A percentile compares a stretch with the other conserved stretches of the same genome.
phyloP scores from a whole-genome alignment of 2,888 invertebrate genomes.

The Eristalis tenax region DNA sequence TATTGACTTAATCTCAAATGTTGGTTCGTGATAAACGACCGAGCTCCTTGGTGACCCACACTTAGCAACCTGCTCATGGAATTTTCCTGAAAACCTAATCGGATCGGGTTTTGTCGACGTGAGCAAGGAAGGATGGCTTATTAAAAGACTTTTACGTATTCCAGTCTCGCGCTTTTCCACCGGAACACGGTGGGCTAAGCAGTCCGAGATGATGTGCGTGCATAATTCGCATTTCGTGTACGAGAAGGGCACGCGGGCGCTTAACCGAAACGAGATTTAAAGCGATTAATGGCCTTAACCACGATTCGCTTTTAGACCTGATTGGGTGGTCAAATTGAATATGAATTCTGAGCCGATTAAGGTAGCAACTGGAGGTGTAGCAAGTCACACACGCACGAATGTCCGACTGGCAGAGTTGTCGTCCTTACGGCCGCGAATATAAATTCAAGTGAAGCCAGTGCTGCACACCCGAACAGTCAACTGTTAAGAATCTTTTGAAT shows the following conservation, averaged over 20 bases:
- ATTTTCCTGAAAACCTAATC: neutral
- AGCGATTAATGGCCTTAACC: neutral
- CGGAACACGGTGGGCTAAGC: neutral
- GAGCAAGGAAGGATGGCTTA: neutral
- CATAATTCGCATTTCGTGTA: neutral
- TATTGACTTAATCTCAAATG: neutral
- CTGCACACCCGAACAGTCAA: no score
- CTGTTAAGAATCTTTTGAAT: no score
- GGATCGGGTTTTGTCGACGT: neutral
- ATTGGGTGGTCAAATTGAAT: no score
- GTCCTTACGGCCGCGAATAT: no score
- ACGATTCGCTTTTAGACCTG: no score
- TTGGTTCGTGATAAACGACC: conserved; percentile 1
- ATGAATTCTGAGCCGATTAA: no score
- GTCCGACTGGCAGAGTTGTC: no score
- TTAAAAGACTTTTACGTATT: neutral
- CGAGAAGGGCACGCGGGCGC: neutral
- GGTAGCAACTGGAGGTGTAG: no score
- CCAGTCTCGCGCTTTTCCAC: neutral
- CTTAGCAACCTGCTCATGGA: neutral
- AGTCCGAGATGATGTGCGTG: neutral
- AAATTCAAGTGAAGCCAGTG: no score
- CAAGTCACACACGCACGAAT: no score
- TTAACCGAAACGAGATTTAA: neutral
- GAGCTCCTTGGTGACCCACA: conserved; percentile 14